Conservation (phyloP, 1,140 invertebrate species). For the Aricia agestis region DNA sequence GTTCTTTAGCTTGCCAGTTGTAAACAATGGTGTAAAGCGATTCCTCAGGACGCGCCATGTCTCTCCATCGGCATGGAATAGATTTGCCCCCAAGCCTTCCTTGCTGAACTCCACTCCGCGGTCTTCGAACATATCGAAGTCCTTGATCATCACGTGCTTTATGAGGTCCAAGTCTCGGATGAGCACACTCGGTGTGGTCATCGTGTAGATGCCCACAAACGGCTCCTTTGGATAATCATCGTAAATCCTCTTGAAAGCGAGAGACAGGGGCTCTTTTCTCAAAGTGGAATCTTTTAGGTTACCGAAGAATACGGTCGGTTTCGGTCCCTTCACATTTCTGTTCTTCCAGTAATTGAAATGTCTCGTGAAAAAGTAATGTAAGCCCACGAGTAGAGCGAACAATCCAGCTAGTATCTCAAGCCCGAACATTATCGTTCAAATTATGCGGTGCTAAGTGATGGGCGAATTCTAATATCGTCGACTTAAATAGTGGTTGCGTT, state of each 20-base stretch:
- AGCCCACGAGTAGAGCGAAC: not conserved
- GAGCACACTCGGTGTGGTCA: conserved; percentile 60
- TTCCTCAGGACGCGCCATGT: conserved; percentile 74
- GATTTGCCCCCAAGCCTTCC: conserved; percentile 62
- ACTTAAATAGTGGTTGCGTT: not conserved
- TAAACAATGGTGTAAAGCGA: conserved; percentile 76
- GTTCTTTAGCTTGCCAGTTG: conserved; percentile 75
- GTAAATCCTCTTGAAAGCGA: conserved; percentile 19
- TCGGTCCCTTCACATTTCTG: conserved; percentile 22
- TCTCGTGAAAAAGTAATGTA: conserved; percentile 23
- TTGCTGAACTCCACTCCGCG: conserved; percentile 58
- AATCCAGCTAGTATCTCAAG: not conserved
- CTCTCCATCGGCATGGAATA: conserved; percentile 60
- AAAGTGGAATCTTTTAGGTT: conserved; percentile 13
- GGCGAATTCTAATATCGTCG: not conserved
- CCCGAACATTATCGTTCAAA: not conserved
- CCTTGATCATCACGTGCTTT: conserved; percentile 72
- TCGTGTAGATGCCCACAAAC: conserved; percentile 36
- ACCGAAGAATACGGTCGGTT: conserved; percentile 22
- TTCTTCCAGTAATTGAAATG: conserved; percentile 25
- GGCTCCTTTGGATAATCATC: conserved; percentile 24
- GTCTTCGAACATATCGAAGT: conserved; percentile 74
- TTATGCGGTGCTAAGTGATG: not conserved
- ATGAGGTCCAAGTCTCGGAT: conserved; percentile 77
- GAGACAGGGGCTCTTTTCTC: not conserved